These are phyloP conservation scores for Actinia tenebrosa DNA, from an alignment of 64 coral and sea anemone genomes.

Conservation along the genomic window DNA sequence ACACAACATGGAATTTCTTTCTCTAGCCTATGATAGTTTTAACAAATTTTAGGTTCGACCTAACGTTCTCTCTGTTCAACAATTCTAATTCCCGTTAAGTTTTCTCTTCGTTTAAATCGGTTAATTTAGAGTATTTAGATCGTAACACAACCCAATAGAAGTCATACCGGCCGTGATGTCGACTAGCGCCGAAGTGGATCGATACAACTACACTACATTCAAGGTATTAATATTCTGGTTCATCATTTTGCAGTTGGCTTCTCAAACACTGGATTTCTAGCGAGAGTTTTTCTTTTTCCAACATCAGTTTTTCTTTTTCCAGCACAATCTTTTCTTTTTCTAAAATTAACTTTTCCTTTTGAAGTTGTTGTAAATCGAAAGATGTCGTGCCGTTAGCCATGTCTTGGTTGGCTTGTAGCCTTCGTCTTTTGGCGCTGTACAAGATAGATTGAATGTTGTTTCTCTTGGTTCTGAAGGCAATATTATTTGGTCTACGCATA, in stretches of 20 bases:
- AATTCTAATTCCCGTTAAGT: too few relatives aligned
- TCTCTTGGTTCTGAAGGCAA: constrained; percentile 30
- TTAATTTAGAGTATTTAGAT: too few relatives aligned
- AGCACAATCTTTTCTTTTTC: constrained; percentile 50
- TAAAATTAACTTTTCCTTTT: constrained; percentile 43
- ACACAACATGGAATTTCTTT: too few relatives aligned
- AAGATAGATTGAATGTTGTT: constrained; percentile 12
- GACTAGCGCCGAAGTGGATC: too few relatives aligned
- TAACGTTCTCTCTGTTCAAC: too few relatives aligned
- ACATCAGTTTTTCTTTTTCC: constrained; percentile 47
- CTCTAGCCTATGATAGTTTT: too few relatives aligned
- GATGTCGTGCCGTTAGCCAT: not conserved
- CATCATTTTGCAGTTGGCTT: constrained; percentile 30
- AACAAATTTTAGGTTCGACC: too few relatives aligned
- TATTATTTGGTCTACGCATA: constrained; percentile 18
- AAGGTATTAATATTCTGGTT: not conserved
- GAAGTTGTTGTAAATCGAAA: constrained; percentile 35
- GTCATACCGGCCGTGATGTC: too few relatives aligned
- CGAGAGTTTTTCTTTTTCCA: constrained; percentile 56
- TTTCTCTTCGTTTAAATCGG: too few relatives aligned
- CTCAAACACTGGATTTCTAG: constrained; percentile 50
- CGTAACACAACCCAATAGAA: too few relatives aligned
- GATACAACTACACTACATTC: not conserved
- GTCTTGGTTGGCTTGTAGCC: constrained; percentile 9
- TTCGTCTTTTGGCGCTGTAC: not conserved